Conservation (phyloP, 2,888 invertebrate species). For the Digitonthophagus gazella region DNA sequence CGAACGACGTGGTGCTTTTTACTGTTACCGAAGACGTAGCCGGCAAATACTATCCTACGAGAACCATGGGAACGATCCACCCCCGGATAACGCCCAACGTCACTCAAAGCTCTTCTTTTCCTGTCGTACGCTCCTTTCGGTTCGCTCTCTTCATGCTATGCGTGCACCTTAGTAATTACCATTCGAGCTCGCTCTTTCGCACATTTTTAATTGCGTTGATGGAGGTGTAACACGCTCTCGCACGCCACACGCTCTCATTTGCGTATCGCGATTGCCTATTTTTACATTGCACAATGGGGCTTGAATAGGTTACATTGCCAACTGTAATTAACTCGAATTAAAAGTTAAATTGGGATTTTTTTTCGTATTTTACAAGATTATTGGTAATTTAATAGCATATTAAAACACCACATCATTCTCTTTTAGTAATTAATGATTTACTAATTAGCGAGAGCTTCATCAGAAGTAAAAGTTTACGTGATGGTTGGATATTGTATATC, state of each 20-base stretch:
- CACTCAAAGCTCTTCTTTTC: not conserved
- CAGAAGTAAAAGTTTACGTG: too few relatives aligned
- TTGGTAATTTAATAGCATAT: too few relatives aligned
- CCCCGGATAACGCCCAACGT: not conserved
- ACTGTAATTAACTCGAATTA: not conserved
- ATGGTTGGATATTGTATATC: too few relatives aligned
- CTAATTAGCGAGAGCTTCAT: too few relatives aligned
- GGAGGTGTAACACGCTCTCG: not conserved
- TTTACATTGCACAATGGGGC: not conserved
- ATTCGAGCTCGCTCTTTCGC: slow-evolving; percentile 3
- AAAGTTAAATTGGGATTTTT: not conserved
- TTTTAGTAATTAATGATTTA: too few relatives aligned
- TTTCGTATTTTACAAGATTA: too few relatives aligned
- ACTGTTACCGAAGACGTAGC: slow-evolving; percentile 4
- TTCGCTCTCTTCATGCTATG: not conserved
- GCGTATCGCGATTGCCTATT: slow-evolving; percentile 4
- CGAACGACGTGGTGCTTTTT: slow-evolving; percentile 1
- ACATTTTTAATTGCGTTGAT: slow-evolving; percentile 8
- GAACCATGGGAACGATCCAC: slow-evolving; percentile 2
- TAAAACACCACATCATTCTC: too few relatives aligned
- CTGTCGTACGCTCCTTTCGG: not conserved
- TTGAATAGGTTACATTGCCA: not conserved
- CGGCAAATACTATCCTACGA: not conserved
- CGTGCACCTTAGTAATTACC: not conserved
- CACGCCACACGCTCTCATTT: not conserved